These are phyloP conservation scores for Carcharodon carcharias DNA, from an alignment of 2,797 vertebrate genomes.

Conservation along the genomic window DNA sequence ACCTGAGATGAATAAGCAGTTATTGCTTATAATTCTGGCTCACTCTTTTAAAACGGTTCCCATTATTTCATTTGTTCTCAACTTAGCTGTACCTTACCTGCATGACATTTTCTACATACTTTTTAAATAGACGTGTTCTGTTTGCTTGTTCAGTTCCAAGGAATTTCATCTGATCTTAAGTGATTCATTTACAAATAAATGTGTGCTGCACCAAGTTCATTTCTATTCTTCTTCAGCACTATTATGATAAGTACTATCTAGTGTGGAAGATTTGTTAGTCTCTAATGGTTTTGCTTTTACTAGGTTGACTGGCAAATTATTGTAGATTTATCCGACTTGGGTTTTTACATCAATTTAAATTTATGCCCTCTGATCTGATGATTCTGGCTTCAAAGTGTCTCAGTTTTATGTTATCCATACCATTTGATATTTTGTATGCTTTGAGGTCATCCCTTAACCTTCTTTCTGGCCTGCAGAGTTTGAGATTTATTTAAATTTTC, in stretches of 20 bases:
- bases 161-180: background rate
- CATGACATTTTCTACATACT: background rate
- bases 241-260: background rate
- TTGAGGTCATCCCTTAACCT: background rate
- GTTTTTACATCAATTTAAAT: background rate
- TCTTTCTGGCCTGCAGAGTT: background rate
- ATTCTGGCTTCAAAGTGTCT: background rate
- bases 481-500: background rate
- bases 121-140: background rate
- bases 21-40: background rate
- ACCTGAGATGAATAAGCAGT: background rate
- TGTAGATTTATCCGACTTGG: background rate
- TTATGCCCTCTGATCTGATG: background rate
- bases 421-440: background rate
- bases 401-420: background rate
- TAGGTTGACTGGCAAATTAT: background rate
- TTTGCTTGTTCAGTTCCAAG: background rate
- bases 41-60: background rate
- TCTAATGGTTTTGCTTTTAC: background rate
- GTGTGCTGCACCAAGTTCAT: background rate
- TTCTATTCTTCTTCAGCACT: background rate
- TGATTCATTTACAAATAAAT: background rate
- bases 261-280: background rate
- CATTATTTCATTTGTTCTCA: background rate
- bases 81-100: background rate